phyloP scores from a whole-genome alignment of 2,888 invertebrate genomes.

The Rugalucina vietnamica region DNA sequence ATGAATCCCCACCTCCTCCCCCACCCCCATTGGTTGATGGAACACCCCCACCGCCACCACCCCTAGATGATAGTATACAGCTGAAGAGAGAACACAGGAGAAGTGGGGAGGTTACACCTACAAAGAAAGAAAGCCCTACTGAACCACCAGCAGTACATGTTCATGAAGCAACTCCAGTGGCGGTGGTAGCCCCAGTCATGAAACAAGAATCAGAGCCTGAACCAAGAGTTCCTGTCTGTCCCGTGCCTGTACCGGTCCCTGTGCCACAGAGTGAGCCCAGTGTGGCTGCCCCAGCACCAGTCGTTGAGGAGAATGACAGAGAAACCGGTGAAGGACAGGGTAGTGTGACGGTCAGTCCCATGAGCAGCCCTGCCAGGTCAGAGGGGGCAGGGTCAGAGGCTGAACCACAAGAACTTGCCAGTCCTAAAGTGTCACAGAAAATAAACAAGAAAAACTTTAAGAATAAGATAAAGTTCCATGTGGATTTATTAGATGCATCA shows the following conservation, averaged over 20 bases:
- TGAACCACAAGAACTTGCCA: slow-evolving; percentile 33
- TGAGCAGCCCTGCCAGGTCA: slow-evolving; percentile 39
- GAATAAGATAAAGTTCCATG: slow-evolving; percentile 64
- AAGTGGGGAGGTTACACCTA: slow-evolving; percentile 62
- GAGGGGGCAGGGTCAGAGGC: slow-evolving; percentile 42
- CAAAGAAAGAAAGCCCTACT: slow-evolving; percentile 51
- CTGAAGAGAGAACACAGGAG: slow-evolving; percentile 46
- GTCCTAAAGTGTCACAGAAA: slow-evolving; percentile 61
- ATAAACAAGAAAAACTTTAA: slow-evolving; percentile 64
- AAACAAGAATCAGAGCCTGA: neutral
- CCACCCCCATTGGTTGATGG: slow-evolving; percentile 55
- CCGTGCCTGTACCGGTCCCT: neutral
- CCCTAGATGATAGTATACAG: slow-evolving; percentile 61
- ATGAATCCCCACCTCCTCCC: slow-evolving; percentile 55
- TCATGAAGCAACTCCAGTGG: slow-evolving; percentile 27
- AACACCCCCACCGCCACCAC: slow-evolving; percentile 63
- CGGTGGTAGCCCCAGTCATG: slow-evolving; percentile 27
- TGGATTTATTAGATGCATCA: slow-evolving; percentile 63
- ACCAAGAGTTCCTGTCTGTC: neutral
- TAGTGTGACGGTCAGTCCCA: neutral
- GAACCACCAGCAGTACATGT: slow-evolving; percentile 35
- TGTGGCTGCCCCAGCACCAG: neutral
- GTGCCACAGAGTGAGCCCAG: slow-evolving; percentile 2
- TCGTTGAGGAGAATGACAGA: neutral
- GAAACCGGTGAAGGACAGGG: neutral